Evolutionary conservation across 2,797 vertebrate species (phyloP).

Genomic region (Spheniscus humboldti): DNA sequence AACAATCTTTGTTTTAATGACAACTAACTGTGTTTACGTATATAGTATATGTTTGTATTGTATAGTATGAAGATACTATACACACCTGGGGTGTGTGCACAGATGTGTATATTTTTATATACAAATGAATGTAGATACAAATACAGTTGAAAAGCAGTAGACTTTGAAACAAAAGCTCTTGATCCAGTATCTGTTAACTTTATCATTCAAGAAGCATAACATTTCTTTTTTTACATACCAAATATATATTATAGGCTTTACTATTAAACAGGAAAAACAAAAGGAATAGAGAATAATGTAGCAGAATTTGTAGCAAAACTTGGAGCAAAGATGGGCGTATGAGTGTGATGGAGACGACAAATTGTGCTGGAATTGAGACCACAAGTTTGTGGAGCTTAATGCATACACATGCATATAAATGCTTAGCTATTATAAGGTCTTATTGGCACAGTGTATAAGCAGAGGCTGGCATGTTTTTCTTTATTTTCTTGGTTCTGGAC

Average conservation of each 20-base stretch:
- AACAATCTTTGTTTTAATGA: neutral
- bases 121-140: neutral
- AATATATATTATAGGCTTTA: neutral
- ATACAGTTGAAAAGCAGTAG: neutral
- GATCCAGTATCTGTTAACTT: neutral
- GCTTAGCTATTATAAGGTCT: neutral
- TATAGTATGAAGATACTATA: neutral
- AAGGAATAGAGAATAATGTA: neutral
- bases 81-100: rapidly evolving
- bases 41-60: neutral
- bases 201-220: neutral
- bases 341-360: neutral
- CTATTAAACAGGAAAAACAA: neutral
- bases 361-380: neutral
- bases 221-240: neutral
- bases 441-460: neutral
- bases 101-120: neutral
- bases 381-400: neutral
- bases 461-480: neutral
- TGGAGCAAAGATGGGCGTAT: neutral
- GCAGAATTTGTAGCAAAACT: neutral
- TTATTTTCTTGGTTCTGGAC: neutral
- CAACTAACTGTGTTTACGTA: neutral
- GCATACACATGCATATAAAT: neutral
- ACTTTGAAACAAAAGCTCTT: neutral